phyloP scores from a whole-genome alignment of 2,888 invertebrate species.

The Pocota personata region DNA sequence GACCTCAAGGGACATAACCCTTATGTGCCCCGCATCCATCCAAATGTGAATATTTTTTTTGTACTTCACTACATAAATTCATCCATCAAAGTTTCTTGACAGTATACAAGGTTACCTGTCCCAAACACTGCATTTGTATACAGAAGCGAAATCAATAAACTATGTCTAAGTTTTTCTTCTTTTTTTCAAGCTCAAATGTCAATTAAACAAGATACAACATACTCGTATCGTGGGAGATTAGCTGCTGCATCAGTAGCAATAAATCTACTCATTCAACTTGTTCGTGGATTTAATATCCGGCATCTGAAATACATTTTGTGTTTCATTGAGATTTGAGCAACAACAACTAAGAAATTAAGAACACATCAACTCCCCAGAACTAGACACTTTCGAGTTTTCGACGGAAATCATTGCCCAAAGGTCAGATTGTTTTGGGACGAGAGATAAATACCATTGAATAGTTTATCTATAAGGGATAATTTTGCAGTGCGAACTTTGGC shows the following conservation, averaged over 20 bases:
- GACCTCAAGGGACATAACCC: too few species aligned
- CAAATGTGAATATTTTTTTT: too few species aligned
- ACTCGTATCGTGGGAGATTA: too few species aligned
- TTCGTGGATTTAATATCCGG: conserved; percentile 34
- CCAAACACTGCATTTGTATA: neutral
- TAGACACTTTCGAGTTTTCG: conserved; percentile 43
- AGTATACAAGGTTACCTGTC: neutral
- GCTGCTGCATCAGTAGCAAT: conserved; percentile 1
- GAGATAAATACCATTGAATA: conserved; percentile 57
- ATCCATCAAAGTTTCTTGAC: neutral
- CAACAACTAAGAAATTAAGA: conserved; percentile 32
- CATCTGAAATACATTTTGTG: conserved; percentile 40
- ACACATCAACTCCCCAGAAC: conserved; percentile 25
- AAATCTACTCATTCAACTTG: conserved; percentile 10
- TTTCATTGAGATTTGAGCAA: conserved; percentile 22
- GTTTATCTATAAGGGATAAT: conserved; percentile 66
- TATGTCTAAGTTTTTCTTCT: neutral
- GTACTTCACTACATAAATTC: neutral
- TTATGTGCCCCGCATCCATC: neutral
- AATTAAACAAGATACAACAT: neutral
- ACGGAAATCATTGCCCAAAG: conserved; percentile 30
- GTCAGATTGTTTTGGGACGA: conserved; percentile 41
- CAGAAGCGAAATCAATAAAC: neutral
- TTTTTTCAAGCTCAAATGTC: neutral
- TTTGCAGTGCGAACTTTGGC: conserved; percentile 64